Percentiles rank a stretch among this genome's conserved stretches.
Conservation (phyloP, 2,888 invertebrate species). For the Acronicta leporina region DNA sequence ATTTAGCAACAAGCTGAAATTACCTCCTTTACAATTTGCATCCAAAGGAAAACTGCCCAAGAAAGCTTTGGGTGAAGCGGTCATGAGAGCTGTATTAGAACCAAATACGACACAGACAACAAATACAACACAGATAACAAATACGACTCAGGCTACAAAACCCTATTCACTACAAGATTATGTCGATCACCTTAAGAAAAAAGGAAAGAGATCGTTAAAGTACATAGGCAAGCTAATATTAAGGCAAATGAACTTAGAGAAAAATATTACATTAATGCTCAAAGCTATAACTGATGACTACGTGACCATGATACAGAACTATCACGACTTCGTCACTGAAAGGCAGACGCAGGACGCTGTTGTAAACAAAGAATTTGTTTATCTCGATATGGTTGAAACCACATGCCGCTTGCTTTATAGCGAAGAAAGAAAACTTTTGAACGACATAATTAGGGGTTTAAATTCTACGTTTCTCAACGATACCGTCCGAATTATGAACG, state of each 20-base stretch:
- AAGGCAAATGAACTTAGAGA: conserved; percentile 14
- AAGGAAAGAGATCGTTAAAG: conserved; percentile 11
- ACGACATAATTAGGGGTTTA: conserved; percentile 33
- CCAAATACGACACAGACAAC: neutral
- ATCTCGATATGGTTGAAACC: conserved; percentile 58
- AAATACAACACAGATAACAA: neutral
- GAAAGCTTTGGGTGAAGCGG: neutral
- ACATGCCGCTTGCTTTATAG: conserved; percentile 49
- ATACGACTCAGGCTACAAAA: neutral
- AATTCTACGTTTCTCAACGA: neutral
- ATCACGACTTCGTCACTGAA: conserved; percentile 18
- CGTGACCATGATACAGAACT: conserved; percentile 15
- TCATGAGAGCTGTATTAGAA: conserved; percentile 5
- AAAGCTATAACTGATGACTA: conserved; percentile 22
- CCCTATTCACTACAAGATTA: conserved; percentile 8
- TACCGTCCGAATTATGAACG: conserved; percentile 5
- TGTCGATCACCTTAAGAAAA: conserved; percentile 20
- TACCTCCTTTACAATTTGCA: neutral
- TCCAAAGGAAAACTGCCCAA: conserved; percentile 10
- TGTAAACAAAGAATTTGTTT: conserved; percentile 52
- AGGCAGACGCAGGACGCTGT: neutral
- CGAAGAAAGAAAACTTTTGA: conserved; percentile 44
- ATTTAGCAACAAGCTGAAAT: neutral
- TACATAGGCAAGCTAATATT: conserved; percentile 11
- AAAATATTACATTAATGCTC: conserved; percentile 7